Evolutionary conservation across 2,797 vertebrate genomes (phyloP).

Genomic region (Gambelia wislizenii): DNA sequence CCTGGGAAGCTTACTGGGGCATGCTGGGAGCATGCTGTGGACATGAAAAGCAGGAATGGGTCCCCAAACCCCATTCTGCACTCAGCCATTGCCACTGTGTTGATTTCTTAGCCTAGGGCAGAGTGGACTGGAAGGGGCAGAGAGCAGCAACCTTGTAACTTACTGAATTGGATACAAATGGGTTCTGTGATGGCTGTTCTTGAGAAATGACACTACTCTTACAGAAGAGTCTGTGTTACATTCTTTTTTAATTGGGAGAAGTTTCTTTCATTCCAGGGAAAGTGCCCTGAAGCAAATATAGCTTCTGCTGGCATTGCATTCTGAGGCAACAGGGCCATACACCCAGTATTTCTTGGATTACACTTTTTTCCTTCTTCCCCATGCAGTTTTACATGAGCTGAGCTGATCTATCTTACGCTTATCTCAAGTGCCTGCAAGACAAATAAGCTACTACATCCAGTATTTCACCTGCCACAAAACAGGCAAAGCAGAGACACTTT

Average conservation of each 20-base stretch:
- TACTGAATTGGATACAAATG: not conserved
- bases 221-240: not conserved
- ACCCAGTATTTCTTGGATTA: not conserved
- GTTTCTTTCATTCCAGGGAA: not conserved
- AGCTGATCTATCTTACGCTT: constrained; percentile 48
- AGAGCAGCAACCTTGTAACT: not conserved
- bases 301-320: not conserved
- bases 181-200: not conserved
- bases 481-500: not conserved
- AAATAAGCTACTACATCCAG: constrained; percentile 37
- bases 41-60: too few relatives aligned
- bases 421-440: not conserved
- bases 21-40: too few relatives aligned
- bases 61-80: too few relatives aligned
- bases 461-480: constrained; percentile 28
- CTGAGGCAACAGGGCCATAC: constrained; percentile 1
- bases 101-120: too few relatives aligned
- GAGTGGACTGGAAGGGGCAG: not conserved
- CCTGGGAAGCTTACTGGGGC: too few relatives aligned
- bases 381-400: constrained; percentile 20
- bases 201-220: not conserved
- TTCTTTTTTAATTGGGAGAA: not conserved
- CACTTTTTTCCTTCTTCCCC: not conserved
- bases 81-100: too few relatives aligned
- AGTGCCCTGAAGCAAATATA: not conserved